Evolutionary conservation across 2,888 invertebrate genomes (phyloP).

Genomic region (Andrena flavipes): DNA sequence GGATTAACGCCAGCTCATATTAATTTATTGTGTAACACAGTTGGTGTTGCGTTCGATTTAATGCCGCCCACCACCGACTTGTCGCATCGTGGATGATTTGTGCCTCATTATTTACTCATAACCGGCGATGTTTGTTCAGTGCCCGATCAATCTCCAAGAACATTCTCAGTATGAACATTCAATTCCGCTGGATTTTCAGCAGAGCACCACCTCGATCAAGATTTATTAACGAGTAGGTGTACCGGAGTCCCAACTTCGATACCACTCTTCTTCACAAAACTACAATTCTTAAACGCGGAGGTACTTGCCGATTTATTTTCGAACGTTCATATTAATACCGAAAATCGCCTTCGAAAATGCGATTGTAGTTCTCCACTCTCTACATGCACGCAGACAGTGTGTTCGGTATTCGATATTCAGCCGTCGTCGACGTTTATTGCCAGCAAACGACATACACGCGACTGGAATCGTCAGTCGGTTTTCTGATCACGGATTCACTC

Average conservation of each 20-base stretch:
- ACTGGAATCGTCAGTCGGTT: slow-evolving; percentile 23
- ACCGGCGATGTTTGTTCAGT: neutral
- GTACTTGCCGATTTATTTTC: neutral
- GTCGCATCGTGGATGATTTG: slow-evolving; percentile 18
- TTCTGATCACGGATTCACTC: neutral
- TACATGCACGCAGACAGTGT: neutral
- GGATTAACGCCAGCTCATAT: slow-evolving; percentile 61
- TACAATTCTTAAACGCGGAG: too few relatives aligned
- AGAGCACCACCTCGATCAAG: neutral
- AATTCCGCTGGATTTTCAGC: neutral
- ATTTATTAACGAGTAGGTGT: too few relatives aligned
- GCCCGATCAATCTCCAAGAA: neutral
- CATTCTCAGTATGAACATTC: neutral
- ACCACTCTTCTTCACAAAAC: too few relatives aligned
- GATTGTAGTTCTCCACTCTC: neutral
- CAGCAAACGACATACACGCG: slow-evolving; percentile 34
- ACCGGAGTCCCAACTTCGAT: too few relatives aligned
- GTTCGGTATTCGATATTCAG: slow-evolving; percentile 30
- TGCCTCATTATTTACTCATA: slow-evolving; percentile 2
- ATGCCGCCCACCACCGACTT: slow-evolving; percentile 43
- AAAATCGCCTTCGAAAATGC: neutral
- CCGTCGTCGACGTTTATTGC: slow-evolving; percentile 1
- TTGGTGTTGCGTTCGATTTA: slow-evolving; percentile 42
- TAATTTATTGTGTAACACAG: slow-evolving; percentile 61
- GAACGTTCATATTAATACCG: neutral